These are phyloP conservation scores for Pipistrellus kuhlii DNA, from an alignment of 2,797 vertebrate species.

Conservation along the genomic window DNA sequence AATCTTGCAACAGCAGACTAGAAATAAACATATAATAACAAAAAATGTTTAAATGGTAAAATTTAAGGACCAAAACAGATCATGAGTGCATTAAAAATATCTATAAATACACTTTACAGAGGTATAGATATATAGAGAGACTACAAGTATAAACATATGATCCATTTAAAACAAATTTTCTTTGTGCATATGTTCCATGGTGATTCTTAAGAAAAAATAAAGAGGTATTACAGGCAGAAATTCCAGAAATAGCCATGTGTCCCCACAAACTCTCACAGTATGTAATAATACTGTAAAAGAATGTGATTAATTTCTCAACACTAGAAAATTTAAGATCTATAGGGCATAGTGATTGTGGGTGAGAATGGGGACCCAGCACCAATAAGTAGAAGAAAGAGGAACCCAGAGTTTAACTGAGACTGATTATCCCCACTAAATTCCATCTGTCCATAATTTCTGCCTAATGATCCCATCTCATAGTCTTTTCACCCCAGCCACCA, in stretches of 20 bases:
- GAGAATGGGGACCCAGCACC: not conserved
- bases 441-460: not conserved
- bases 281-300: not conserved
- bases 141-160: not conserved
- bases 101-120: not conserved
- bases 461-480: not conserved
- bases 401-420: not conserved
- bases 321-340: not conserved
- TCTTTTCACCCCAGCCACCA: not conserved
- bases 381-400: not conserved
- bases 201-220: not conserved
- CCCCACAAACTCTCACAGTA: not conserved
- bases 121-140: not conserved
- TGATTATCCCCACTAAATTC: not conserved
- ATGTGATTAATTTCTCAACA: not conserved
- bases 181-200: not conserved
- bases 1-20: too few species aligned
- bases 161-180: conserved; percentile 8
- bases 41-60: not conserved
- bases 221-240: not conserved
- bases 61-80: conserved; percentile 6
- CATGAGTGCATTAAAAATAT: not conserved
- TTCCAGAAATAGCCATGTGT: not conserved
- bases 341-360: not conserved
- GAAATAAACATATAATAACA: too few species aligned